Evolutionary conservation across 1,140 invertebrate genomes (phyloP), one percentile per base, ranked within the genome.

Genomic region (Acromyrmex echinatior): DNA sequence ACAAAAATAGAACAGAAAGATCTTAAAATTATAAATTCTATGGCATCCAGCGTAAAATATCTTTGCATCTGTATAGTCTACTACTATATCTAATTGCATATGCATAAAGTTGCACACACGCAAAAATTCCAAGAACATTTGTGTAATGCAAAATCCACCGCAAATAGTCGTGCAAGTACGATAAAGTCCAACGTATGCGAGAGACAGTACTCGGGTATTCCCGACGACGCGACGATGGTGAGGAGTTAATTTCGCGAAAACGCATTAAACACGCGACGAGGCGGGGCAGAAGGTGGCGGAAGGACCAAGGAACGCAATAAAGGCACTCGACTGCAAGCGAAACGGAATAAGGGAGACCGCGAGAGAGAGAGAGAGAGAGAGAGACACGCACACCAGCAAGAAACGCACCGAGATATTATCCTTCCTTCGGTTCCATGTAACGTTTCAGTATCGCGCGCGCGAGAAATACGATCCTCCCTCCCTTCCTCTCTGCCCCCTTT

Each of bases 281-380:
- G 39, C 51, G 7, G 21, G 10, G 31, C 49, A 66, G 63, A 65
- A 51, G 77, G n/a, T 62, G 58, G 14, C 56, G 49, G 66, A 65
- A 86, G 80, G 86, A 78, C 68, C 63, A 56, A 76, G 60, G 58
- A 76, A 77, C 80, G 80, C 80, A 82, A 82, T 82, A 82, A 82
- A 82, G 70, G 80, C 39, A 63, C 80, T 82, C 80, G 56, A 39
- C 56, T 60, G 39, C 56, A 68, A 39, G 35, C 71, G 68, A 39
- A 74, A 60, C 25, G 16, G 68, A 82, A 60, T 82, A 73, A 39
- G 68, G 14, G 18, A 21, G 10, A 66, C 18, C 0, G n/a, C 9
- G 31, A 31, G 31, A 31, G 31, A 31, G 31, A 31, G 31, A 31
- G 31, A 31, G 31, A 39, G 16, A 65, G 25, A 77, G 39, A 12